A percentile compares a stretch with the other conserved stretches of the same genome.
Conservation (phyloP, 2,888 invertebrate species). For the Cheilosia variabilis region DNA sequence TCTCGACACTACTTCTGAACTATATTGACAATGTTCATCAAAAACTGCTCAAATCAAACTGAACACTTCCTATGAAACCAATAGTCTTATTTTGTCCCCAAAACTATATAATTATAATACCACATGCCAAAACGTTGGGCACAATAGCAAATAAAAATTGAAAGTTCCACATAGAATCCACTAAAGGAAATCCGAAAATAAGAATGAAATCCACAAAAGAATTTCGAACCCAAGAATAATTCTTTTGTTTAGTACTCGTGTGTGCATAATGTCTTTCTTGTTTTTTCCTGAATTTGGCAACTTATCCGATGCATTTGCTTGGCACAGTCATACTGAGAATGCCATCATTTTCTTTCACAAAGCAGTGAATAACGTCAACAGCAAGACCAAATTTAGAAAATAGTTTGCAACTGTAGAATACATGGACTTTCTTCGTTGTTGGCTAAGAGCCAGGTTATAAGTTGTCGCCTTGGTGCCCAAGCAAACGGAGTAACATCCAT, state of each 20-base stretch:
- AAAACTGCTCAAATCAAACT: constrained; percentile 47
- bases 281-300: constrained; percentile 24
- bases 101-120: constrained; percentile 20
- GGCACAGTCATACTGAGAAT: constrained; percentile 30
- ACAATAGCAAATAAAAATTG: constrained; percentile 9
- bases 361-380: constrained; percentile 33
- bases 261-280: neutral
- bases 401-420: constrained; percentile 9
- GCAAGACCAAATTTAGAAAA: constrained; percentile 43
- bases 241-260: neutral
- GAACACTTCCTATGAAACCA: constrained; percentile 23
- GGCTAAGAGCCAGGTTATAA: constrained; percentile 46
- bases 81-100: constrained; percentile 31
- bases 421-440: constrained; percentile 52
- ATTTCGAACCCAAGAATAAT: constrained; percentile 22
- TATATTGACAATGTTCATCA: constrained; percentile 49
- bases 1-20: constrained; percentile 38
- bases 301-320: constrained; percentile 32
- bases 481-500: constrained; percentile 2
- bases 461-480: neutral
- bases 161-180: constrained; percentile 36
- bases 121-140: constrained; percentile 50
- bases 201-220: constrained; percentile 11
- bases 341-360: constrained; percentile 21
- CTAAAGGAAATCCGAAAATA: constrained; percentile 4